These are phyloP conservation scores for Notechis scutatus DNA, from an alignment of 2,113 vertebrate genomes.

Conservation along the genomic window DNA sequence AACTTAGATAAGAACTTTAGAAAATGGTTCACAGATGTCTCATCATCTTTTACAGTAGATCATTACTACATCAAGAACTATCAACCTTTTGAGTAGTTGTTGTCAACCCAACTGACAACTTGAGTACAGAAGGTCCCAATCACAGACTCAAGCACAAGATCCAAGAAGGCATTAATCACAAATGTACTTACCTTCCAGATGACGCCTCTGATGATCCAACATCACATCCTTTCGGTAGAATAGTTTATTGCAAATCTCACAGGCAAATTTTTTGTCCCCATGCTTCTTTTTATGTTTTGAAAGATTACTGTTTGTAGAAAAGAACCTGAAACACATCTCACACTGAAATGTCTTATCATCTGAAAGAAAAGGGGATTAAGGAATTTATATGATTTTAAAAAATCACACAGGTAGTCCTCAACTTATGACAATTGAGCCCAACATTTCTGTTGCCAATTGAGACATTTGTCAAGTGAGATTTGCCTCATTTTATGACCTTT, in stretches of 20 bases:
- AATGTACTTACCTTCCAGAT: conserved; percentile 81
- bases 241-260: conserved; percentile 95
- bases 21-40: neutral
- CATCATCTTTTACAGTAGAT: neutral
- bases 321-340: conserved; percentile 97
- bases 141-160: neutral
- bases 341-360: conserved; percentile 99
- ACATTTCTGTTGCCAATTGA: neutral
- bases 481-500: no score
- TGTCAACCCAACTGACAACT: neutral
- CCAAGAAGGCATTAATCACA: neutral
- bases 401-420: neutral
- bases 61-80: neutral
- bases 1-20: neutral
- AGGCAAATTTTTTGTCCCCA: conserved; percentile 95
- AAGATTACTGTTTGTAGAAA: conserved; percentile 98
- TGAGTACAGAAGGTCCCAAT: neutral
- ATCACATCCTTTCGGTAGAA: conserved; percentile 98
- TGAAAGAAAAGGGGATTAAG: conserved; percentile 56
- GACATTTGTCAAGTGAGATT: no score
- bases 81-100: neutral
- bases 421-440: neutral
- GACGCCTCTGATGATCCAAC: conserved; percentile 94
- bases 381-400: neutral
- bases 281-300: conserved; percentile 99